Evolutionary conservation across 2,888 invertebrate species (phyloP), one percentile per base, ranked within the genome.

Genomic region (Euplagia quadripunctaria): DNA sequence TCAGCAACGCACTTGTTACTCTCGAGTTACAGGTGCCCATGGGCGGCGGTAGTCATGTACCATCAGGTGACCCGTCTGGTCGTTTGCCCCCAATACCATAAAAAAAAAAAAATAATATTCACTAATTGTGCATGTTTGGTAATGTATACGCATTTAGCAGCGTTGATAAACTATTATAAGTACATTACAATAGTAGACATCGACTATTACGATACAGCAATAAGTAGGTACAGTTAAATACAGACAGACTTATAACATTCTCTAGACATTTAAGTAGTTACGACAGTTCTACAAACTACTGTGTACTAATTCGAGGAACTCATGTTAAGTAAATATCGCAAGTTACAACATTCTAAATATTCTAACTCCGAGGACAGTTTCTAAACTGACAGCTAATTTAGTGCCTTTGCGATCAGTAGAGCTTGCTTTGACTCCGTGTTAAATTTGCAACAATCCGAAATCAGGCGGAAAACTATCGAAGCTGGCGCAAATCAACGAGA

Each of bases 401-500:
- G 90, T 88, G 90, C 91, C 89, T 93, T 89, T 87, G 89, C 86
- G 85, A 91, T 91, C 87, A 84, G 86, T 88, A 86, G 86, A 86
- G 89, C 89, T 89, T 85, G 89, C 90, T 92, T 92, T 91, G 91
- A 90, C 88, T 91, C 83, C 77, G 81, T 85, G 90, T 90, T 92
- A 88, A 92, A 93, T 93, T 93, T 92, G 92, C 92, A 92, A 90
- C 91, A 92, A 93, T 92, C 88, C 87, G 84, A 92, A 94, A 91
- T 91, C 93, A 91, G 92, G 90, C 92, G 93, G 91, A 91, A 92
- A 93, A 91, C 92, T 93, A 92, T 91, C 86, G 88, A 79, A 89
- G 91, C 88, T 88, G 87, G 81, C 80, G 86, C 85, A 89, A 92
- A 92, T 89, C 90, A 92, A 92, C 91, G 77, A 81, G 86, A 93